These are phyloP conservation scores for Dromiciops gliroides DNA, from an alignment of 2,113 vertebrate genomes.

Conservation along the genomic window DNA sequence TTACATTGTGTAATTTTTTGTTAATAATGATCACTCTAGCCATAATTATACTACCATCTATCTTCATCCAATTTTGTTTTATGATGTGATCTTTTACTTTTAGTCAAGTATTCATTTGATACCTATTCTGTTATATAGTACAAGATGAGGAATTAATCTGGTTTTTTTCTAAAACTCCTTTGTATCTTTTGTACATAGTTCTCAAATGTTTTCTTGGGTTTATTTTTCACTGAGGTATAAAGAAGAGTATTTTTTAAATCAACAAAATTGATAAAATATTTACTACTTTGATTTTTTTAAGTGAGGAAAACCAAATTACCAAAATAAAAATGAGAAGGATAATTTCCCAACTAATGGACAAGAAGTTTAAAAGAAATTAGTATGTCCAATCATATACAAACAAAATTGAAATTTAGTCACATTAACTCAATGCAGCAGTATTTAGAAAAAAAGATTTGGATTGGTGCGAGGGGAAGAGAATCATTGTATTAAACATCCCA, in stretches of 20 bases:
- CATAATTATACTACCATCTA: no score
- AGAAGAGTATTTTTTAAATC: not conserved
- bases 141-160: not conserved
- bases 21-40: no score
- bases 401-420: not conserved
- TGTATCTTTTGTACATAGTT: not conserved
- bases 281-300: not conserved
- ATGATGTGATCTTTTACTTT: not conserved
- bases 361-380: not conserved
- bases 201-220: not conserved
- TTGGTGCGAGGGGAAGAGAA: not conserved
- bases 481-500: not conserved
- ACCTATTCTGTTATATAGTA: not conserved
- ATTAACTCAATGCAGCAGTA: not conserved
- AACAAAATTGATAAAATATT: not conserved
- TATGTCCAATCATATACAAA: not conserved
- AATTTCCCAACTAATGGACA: not conserved
- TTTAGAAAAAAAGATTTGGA: not conserved
- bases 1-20: no score
- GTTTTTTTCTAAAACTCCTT: not conserved
- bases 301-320: no score
- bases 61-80: no score
- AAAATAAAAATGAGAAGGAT: not conserved
- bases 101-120: not conserved
- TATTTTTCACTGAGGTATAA: not conserved